These are phyloP conservation scores for Brachyrhaphis roseni DNA, from an alignment of 2,797 vertebrate species.

Conservation along the genomic window DNA sequence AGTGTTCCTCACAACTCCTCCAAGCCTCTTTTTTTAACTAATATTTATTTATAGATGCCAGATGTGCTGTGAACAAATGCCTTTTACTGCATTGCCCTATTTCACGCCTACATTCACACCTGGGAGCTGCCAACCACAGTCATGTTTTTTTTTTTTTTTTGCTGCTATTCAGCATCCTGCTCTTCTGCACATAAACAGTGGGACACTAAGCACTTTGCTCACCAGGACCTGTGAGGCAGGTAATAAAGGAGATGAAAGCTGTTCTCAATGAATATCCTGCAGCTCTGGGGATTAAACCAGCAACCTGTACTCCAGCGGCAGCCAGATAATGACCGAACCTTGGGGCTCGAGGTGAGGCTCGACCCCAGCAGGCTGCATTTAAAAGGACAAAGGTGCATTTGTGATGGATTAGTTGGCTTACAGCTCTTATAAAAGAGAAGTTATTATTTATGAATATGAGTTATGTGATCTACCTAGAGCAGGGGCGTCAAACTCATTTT, in stretches of 20 bases:
- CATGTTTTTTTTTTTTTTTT: background rate
- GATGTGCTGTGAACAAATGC: constrained; percentile 32
- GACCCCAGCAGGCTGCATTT: constrained; percentile 26
- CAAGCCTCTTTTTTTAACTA: constrained; percentile 23
- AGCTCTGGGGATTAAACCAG: constrained; percentile 21
- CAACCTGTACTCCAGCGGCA: constrained; percentile 7
- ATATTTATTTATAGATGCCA: constrained; percentile 42
- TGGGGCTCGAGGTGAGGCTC: constrained; percentile 30
- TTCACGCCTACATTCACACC: constrained; percentile 46
- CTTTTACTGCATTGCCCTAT: constrained; percentile 14
- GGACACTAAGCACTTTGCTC: constrained; percentile 25
- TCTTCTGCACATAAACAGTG: constrained; percentile 16
- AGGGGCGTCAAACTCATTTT: too few species aligned
- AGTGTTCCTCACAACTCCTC: constrained; percentile 13
- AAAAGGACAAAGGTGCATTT: constrained; percentile 48
- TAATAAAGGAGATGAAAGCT: constrained; percentile 13
- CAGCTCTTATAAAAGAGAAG: constrained; percentile 41
- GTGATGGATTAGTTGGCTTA: constrained; percentile 45
- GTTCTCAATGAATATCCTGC: constrained; percentile 15
- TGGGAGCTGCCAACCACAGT: constrained; percentile 17
- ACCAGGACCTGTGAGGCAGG: constrained; percentile 17
- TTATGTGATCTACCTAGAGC: constrained; percentile 15
- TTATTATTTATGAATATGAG: constrained; percentile 48
- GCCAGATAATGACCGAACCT: constrained; percentile 20
- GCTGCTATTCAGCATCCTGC: constrained; percentile 3